Percentiles rank a stretch among this genome's conserved stretches.
phyloP scores from a whole-genome alignment of 2,888 invertebrate species.

The Stenotaenia linearis region DNA sequence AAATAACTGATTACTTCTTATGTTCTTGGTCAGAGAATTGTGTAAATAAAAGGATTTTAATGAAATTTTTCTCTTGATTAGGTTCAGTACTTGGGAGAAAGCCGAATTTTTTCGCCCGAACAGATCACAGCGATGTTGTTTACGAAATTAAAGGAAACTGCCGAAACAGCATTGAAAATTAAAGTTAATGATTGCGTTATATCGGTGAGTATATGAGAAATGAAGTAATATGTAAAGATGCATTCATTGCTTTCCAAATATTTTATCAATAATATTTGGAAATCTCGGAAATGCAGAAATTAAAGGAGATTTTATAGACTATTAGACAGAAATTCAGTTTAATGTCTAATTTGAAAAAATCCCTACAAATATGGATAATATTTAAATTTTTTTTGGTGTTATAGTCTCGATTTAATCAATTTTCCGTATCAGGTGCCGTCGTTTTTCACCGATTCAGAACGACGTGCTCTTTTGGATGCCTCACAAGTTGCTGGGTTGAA shows the following conservation, averaged over 20 bases:
- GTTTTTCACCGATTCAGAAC: conserved; percentile 90
- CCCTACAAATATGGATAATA: neutral
- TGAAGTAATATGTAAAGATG: neutral
- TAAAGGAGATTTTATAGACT: neutral
- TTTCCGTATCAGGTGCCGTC: conserved; percentile 60
- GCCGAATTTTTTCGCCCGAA: conserved; percentile 78
- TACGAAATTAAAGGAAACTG: conserved; percentile 90
- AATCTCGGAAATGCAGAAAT: conserved; percentile 17
- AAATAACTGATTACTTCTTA: neutral
- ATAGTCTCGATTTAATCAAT: neutral
- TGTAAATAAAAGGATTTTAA: neutral
- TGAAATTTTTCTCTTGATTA: neutral
- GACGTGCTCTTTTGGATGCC: conserved; percentile 84
- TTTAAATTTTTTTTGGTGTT: neutral
- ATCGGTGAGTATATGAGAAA: conserved; percentile 55
- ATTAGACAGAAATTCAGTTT: neutral
- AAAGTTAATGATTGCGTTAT: conserved; percentile 92
- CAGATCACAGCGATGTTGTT: conserved; percentile 95
- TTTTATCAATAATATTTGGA: neutral
- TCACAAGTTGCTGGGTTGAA: conserved; percentile 89
- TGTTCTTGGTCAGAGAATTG: neutral
- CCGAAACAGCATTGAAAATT: conserved; percentile 77
- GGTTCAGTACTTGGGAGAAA: conserved; percentile 70
- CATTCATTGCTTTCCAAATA: conserved; percentile 1
- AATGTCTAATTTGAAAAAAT: conserved; percentile 4